Evolutionary conservation across 2,888 invertebrate species (phyloP).

Genomic region (Dyspetes luteomarginatus): DNA sequence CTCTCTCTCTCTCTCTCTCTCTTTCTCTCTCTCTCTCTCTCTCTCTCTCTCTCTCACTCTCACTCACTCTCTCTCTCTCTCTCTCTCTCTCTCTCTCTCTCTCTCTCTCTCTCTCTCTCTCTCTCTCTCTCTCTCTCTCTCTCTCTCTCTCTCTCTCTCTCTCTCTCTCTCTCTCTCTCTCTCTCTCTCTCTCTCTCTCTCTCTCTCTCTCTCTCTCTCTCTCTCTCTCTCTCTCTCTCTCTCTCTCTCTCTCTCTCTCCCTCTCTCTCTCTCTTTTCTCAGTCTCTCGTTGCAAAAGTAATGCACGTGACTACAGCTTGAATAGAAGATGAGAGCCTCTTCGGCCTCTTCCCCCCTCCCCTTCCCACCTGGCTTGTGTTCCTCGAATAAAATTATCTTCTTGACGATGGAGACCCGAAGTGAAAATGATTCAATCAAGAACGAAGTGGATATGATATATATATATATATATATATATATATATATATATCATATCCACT

Average conservation of each 20-base stretch:
- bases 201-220: slow-evolving; percentile 8
- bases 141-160: slow-evolving; percentile 5
- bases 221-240: background rate
- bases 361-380: slow-evolving; percentile 52
- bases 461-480: no score
- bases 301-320: slow-evolving; percentile 46
- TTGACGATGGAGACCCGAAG: slow-evolving; percentile 33
- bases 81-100: slow-evolving; percentile 3
- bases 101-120: slow-evolving; percentile 3
- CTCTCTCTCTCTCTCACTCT: slow-evolving; percentile 5
- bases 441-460: slow-evolving; percentile 28
- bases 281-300: background rate
- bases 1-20: slow-evolving; percentile 3
- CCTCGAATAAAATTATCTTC: slow-evolving; percentile 44
- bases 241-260: slow-evolving; percentile 6
- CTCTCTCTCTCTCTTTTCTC: slow-evolving; percentile 1
- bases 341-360: no score
- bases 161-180: slow-evolving; percentile 3
- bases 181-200: slow-evolving; percentile 1
- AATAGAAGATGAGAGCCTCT: slow-evolving; percentile 58
- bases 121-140: slow-evolving; percentile 1
- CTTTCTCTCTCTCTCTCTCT: slow-evolving; percentile 2
- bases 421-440: slow-evolving; percentile 45
- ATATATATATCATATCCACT: no score
- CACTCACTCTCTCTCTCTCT: background rate